phyloP scores from a whole-genome alignment of 2,797 vertebrate species.

The Ficedula albicollis region DNA sequence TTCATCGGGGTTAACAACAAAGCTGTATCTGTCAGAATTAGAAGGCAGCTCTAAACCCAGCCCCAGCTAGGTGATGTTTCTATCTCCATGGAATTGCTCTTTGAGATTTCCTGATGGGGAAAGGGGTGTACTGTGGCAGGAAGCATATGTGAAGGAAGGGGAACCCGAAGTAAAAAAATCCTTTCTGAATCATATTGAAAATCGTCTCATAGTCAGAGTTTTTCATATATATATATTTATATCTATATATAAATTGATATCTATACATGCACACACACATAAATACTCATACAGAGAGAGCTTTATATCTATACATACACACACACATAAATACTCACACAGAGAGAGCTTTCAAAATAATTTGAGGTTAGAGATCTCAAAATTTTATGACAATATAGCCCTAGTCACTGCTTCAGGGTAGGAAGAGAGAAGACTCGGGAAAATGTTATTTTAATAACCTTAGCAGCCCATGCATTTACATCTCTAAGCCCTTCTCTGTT shows the following conservation, averaged over 20 bases:
- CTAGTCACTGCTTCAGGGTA: not conserved
- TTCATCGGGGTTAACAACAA: not conserved
- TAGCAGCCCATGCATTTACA: not conserved
- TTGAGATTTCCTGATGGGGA: not conserved
- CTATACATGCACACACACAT: not conserved
- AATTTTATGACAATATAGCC: not conserved
- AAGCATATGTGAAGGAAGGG: not conserved
- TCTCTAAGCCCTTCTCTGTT: not conserved
- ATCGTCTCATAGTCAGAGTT: not conserved
- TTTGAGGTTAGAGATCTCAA: not conserved
- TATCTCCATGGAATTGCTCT: not conserved
- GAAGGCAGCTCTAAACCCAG: not conserved
- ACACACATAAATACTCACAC: not conserved
- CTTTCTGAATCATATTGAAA: not conserved
- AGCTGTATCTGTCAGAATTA: not conserved
- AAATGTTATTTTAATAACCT: constrained; percentile 45
- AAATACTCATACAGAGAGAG: not conserved
- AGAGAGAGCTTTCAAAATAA: not conserved
- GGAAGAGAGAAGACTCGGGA: not conserved
- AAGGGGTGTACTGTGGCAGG: rapidly evolving
- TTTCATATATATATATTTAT: not conserved
- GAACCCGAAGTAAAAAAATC: not conserved
- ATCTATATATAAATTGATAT: too few relatives aligned
- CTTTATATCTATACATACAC: not conserved
- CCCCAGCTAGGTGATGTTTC: not conserved